A percentile compares a stretch with the other conserved stretches of the same genome.
Evolutionary conservation across 2,113 vertebrate genomes (phyloP).

Genomic region (Desmodus rotundus): DNA sequence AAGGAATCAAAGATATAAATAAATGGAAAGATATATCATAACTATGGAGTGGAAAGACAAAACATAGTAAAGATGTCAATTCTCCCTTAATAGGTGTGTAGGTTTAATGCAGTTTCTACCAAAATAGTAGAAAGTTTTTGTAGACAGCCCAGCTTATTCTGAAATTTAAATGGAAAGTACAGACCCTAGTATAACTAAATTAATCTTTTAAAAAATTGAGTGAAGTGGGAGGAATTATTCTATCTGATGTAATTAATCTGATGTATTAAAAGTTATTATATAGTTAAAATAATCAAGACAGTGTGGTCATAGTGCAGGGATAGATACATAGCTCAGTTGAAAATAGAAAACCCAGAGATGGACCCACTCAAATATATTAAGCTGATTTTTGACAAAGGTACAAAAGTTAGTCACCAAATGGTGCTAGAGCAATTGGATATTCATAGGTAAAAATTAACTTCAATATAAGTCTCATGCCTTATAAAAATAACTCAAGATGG

Average conservation of each 20-base stretch:
- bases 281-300: background rate
- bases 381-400: background rate
- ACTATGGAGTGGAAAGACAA: background rate
- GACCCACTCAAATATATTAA: background rate
- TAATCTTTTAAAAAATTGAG: background rate
- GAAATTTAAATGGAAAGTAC: constrained; percentile 7
- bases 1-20: background rate
- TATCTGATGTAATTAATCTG: no score
- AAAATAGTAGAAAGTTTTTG: background rate
- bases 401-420: background rate
- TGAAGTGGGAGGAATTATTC: background rate
- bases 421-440: background rate
- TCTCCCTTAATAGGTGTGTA: background rate
- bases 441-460: background rate
- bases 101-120: background rate
- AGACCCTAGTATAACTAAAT: background rate
- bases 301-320: background rate
- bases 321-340: background rate
- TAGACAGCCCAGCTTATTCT: background rate
- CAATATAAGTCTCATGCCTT: background rate
- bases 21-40: background rate
- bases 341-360: background rate
- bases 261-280: background rate
- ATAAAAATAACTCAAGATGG: background rate
- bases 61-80: background rate